phyloP scores from a whole-genome alignment of 2,797 vertebrate genomes.

The Amniataba percoides region DNA sequence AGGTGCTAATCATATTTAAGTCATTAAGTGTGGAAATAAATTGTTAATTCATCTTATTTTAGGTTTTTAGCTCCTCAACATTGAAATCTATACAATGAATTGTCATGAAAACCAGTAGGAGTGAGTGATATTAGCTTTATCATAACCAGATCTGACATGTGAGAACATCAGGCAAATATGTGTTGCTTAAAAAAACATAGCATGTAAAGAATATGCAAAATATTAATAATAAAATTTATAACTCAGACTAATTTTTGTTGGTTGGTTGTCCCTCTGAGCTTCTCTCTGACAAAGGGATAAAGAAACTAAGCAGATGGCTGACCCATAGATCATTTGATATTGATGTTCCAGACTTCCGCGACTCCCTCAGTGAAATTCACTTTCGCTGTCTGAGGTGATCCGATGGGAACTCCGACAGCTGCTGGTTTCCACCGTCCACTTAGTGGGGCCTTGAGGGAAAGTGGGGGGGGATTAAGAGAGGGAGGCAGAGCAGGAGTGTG shows the following conservation, averaged over 20 bases:
- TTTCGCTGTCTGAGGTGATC: constrained; percentile 49
- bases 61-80: neutral
- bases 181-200: neutral
- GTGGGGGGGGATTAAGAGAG: constrained; percentile 27
- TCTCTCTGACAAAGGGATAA: constrained; percentile 29
- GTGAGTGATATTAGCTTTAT: neutral
- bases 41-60: neutral
- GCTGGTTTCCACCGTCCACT: constrained; percentile 70
- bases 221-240: neutral
- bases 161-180: constrained; percentile 1
- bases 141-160: neutral
- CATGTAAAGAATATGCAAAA: neutral
- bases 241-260: neutral
- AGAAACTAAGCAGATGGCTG: constrained; percentile 28
- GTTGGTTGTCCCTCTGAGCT: constrained; percentile 11
- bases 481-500: constrained; percentile 29
- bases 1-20: neutral
- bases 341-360: constrained; percentile 57
- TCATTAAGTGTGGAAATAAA: neutral
- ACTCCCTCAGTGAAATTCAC: constrained; percentile 49
- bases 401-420: constrained; percentile 81
- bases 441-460: constrained; percentile 52
- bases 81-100: neutral
- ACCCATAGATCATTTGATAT: constrained; percentile 64
- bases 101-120: neutral